Evolutionary conservation across 2,888 invertebrate species (phyloP).

Genomic region (Tetropium fuscum): DNA sequence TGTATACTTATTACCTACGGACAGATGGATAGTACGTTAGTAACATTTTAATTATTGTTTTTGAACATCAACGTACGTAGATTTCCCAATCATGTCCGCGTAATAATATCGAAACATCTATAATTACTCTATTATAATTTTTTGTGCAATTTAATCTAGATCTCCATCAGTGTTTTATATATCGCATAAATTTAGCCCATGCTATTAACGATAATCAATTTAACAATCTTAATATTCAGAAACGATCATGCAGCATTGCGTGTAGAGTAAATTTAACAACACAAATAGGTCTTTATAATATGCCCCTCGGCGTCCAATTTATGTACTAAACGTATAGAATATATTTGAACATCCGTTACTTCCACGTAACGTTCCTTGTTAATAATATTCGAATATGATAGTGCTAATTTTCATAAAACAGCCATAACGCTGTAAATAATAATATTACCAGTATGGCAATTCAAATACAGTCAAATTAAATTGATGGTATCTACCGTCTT

Average conservation of each 20-base stretch:
- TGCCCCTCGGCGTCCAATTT: constrained; percentile 4
- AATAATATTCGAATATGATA: neutral
- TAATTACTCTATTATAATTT: constrained; percentile 21
- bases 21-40: neutral
- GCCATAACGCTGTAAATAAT: constrained; percentile 11
- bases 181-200: constrained; percentile 20
- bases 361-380: neutral
- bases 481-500: constrained; percentile 3
- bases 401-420: constrained; percentile 8
- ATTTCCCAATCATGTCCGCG: constrained; percentile 1
- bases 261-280: constrained; percentile 25
- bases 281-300: constrained; percentile 9
- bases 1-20: too few species aligned
- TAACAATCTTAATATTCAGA: constrained; percentile 35
- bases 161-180: constrained; percentile 10
- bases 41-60: constrained; percentile 1
- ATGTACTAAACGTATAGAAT: constrained; percentile 12
- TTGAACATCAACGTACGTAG: neutral
- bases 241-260: constrained; percentile 38
- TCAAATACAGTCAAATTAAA: constrained; percentile 7
- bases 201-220: constrained; percentile 41
- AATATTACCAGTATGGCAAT: constrained; percentile 11
- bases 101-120: constrained; percentile 18
- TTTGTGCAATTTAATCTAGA: constrained; percentile 25
- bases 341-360: constrained; percentile 1